Evolutionary conservation across 2,113 vertebrate species (phyloP).

Genomic region (Origma solitaria): DNA sequence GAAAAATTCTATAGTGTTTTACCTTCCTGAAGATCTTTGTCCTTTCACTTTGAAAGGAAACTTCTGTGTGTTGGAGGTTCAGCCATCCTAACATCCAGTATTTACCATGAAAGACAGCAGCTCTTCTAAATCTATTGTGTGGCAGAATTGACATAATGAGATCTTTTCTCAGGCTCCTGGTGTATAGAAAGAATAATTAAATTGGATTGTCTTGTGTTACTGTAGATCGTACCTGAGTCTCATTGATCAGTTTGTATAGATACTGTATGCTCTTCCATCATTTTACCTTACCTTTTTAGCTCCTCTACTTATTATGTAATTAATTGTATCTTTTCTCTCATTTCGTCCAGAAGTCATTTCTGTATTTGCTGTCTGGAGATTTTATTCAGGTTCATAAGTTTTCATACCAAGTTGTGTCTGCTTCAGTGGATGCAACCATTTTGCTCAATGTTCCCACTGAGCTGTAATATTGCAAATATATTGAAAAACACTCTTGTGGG

Average conservation of each 20-base stretch:
- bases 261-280: neutral
- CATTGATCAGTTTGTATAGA: neutral
- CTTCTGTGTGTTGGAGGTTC: neutral
- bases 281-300: neutral
- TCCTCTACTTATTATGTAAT: neutral
- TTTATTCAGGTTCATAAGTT: neutral
- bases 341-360: neutral
- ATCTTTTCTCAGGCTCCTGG: neutral
- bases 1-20: neutral
- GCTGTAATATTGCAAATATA: neutral
- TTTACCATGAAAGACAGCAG: neutral
- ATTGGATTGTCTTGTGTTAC: neutral
- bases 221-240: neutral
- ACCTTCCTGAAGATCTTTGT: neutral
- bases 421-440: neutral
- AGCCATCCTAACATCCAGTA: neutral
- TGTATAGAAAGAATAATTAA: neutral
- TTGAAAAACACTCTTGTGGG: neutral
- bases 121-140: neutral
- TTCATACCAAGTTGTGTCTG: neutral
- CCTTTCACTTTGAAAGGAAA: neutral
- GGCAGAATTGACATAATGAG: neutral
- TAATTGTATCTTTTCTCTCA: neutral
- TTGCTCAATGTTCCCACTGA: neutral
- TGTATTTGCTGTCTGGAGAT: neutral